These are phyloP conservation scores for Asteroscopus sphinx DNA, from an alignment of 2,888 invertebrate genomes.

Conservation along the genomic window DNA sequence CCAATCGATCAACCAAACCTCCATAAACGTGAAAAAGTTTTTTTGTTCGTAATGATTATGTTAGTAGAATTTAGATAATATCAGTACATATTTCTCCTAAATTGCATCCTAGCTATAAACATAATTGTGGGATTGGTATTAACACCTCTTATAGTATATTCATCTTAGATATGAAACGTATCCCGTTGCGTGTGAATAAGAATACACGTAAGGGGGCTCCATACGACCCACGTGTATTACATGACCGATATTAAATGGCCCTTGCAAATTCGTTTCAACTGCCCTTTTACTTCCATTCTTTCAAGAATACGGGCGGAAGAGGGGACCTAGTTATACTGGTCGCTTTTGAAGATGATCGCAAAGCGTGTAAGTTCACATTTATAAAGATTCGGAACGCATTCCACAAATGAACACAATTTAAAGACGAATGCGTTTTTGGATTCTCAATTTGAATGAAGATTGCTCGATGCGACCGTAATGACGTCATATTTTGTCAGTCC, in stretches of 20 bases:
- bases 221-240: conserved; percentile 68
- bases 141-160: conserved; percentile 60
- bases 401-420: conserved; percentile 87
- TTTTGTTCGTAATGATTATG: too few species aligned
- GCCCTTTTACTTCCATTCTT: conserved; percentile 46
- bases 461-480: conserved; percentile 76
- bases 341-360: conserved; percentile 64
- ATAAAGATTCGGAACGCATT: conserved; percentile 86
- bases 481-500: conserved; percentile 73
- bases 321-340: conserved; percentile 66
- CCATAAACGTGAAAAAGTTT: too few species aligned
- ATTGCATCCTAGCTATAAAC: too few species aligned
- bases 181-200: conserved; percentile 79
- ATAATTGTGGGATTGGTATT: conserved; percentile 23
- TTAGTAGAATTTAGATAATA: too few species aligned
- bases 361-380: conserved; percentile 79
- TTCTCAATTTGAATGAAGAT: conserved; percentile 81
- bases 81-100: too few species aligned
- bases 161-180: conserved; percentile 64
- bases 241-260: conserved; percentile 71
- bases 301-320: conserved; percentile 45
- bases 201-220: conserved; percentile 75
- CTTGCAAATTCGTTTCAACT: conserved; percentile 54
- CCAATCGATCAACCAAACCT: too few species aligned
- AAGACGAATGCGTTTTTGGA: conserved; percentile 83